Percentiles rank a stretch among this genome's conserved stretches.
phyloP scores from a whole-genome alignment of 1,140 invertebrate genomes.

The silkworm (Bombyx mori) region DNA sequence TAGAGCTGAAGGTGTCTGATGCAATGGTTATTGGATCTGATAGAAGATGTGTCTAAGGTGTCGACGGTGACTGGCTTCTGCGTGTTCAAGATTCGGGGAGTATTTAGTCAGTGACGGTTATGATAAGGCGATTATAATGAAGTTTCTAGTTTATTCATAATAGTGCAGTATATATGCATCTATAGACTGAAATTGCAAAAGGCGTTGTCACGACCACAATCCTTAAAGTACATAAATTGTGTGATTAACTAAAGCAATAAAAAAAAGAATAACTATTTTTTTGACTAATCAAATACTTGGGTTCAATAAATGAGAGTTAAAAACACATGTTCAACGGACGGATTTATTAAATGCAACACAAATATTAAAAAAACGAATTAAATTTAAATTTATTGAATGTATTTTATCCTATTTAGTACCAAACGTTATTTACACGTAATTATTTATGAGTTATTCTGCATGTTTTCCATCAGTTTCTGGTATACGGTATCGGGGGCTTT shows the following conservation, averaged over 20 bases:
- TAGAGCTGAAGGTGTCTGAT: too few relatives aligned
- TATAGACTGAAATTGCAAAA: too few relatives aligned
- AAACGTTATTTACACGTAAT: constrained; percentile 16
- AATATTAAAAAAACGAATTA: background rate
- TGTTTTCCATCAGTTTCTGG: constrained; percentile 49
- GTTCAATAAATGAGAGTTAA: background rate
- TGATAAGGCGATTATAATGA: too few relatives aligned
- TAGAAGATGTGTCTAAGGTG: too few relatives aligned
- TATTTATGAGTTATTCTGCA: constrained; percentile 17
- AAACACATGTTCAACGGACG: constrained; percentile 18
- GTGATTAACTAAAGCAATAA: background rate
- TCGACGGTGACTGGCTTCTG: too few relatives aligned
- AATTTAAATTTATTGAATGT: constrained; percentile 3
- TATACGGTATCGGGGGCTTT: constrained; percentile 74
- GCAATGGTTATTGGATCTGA: too few relatives aligned
- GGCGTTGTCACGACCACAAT: too few relatives aligned
- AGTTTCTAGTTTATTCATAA: too few relatives aligned
- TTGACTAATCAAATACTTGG: background rate
- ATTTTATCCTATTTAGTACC: constrained; percentile 6
- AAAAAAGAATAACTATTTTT: background rate
- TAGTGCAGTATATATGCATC: too few relatives aligned
- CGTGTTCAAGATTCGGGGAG: too few relatives aligned
- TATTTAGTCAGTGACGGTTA: too few relatives aligned
- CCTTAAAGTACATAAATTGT: too few relatives aligned
- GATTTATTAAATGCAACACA: constrained; percentile 31